Percentiles rank a stretch among this genome's conserved stretches.
These are phyloP conservation scores for Drosophila albomicans DNA, from an alignment of 1,140 invertebrate species.

Conservation along the genomic window DNA sequence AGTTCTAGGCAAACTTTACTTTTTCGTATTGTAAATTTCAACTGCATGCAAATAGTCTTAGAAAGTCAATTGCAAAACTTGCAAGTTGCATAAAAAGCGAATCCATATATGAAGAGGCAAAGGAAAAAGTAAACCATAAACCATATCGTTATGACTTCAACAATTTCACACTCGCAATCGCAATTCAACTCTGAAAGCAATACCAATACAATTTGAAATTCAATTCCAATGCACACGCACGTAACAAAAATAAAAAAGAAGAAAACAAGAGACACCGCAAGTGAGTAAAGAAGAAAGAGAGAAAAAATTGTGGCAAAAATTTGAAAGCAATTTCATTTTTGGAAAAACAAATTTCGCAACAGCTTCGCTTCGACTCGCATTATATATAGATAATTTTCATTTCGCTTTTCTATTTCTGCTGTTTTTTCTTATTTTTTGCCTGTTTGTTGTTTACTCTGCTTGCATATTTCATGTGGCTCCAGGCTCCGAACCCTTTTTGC, in stretches of 20 bases:
- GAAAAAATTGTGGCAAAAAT: conserved; percentile 42
- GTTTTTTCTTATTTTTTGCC: not conserved
- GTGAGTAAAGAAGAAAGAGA: too few relatives aligned
- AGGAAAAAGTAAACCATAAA: not conserved
- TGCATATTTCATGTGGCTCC: conserved; percentile 62
- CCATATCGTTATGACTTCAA: conserved; percentile 19
- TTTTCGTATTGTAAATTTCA: conserved; percentile 8
- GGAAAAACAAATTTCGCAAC: conserved; percentile 28
- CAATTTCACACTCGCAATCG: conserved; percentile 20
- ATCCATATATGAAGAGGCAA: conserved; percentile 17
- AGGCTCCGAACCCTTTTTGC: conserved; percentile 62
- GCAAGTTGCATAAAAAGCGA: conserved; percentile 34
- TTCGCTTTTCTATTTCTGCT: conserved; percentile 22
- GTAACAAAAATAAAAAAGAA: conserved; percentile 24
- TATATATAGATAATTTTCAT: conserved; percentile 58
- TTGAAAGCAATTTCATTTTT: conserved; percentile 66
- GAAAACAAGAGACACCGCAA: not conserved
- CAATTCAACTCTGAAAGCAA: conserved; percentile 17
- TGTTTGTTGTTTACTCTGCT: not conserved
- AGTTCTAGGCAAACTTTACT: not conserved
- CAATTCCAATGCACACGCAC: conserved; percentile 65
- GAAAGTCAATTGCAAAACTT: conserved; percentile 26
- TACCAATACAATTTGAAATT: conserved; percentile 67
- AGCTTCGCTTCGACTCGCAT: conserved; percentile 28
- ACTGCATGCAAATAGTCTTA: conserved; percentile 6